Evolutionary conservation across 2,888 invertebrate species (phyloP), one percentile per base, ranked within the genome.

Genomic region (Bhutanitis thaidina): DNA sequence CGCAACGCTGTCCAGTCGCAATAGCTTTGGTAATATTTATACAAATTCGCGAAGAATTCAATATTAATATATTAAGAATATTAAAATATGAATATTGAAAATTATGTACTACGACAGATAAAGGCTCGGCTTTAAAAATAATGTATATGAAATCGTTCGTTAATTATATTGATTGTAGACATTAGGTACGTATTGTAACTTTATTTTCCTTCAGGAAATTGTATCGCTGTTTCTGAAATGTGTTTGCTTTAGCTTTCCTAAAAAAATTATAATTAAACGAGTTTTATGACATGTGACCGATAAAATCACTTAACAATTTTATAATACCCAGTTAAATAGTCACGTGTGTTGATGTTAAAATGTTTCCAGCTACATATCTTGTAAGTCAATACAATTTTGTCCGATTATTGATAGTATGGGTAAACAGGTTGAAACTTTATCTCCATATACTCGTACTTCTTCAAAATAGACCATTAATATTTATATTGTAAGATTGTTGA

Each of bases 1-100:
- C 49, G 49, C 45, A 53, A 55, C 37, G 50, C 53, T 38, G 30
- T 41, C 27, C 39, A 40, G 9, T 34, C 40, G 45, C 51, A 46
- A 41, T 27, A 9, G 46, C 37, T 41, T 45, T 30, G 15, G 3
- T 32, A 32, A 46, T 40, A 41, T 51, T 37, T 13, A 49, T 38
- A 36, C n/a, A 32, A 35, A 20, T 43, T 43, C 51, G 51, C 51
- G 7, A 20, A 12, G 37, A 37, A 0, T 37, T 43, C 10, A 46
- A n/a, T 45, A 12, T 27, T 20, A 13, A 9, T 15, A 40, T 39
- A 27, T 13, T 35, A 27, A 16, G 8, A 36, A 13, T 20, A 30
- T 29, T 41, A 51, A 40, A 50, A 52, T 46, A 39, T 16, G n/a
- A 32, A 43, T 34, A 43, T 20, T 13, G 7, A 9, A 12, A 34